phyloP scores from a whole-genome alignment of 2,113 vertebrate species.

The Mormoops blainvillei region DNA sequence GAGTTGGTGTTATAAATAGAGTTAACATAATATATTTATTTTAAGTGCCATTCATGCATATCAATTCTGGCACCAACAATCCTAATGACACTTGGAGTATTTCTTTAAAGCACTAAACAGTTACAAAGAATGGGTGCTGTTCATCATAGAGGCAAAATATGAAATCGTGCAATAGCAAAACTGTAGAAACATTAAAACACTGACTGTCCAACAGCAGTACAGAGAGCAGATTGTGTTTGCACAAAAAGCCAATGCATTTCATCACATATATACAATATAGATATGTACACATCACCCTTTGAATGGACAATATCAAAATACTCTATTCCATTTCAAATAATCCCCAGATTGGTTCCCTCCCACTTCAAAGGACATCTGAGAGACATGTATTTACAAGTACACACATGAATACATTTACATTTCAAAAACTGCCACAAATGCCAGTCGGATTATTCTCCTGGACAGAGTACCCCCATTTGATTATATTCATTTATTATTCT shows the following conservation, averaged over 20 bases:
- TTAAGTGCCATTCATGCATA: conserved; percentile 98
- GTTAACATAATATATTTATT: conserved; percentile 90
- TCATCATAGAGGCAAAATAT: conserved; percentile 91
- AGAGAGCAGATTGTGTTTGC: conserved; percentile 90
- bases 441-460: conserved; percentile 74
- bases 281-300: conserved; percentile 95
- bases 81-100: conserved; percentile 94
- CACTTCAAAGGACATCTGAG: conserved; percentile 85
- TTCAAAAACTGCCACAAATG: conserved; percentile 87
- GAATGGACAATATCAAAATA: conserved; percentile 96
- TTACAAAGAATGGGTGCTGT: conserved; percentile 92
- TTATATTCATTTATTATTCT: conserved; percentile 45
- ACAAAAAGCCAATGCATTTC: conserved; percentile 91
- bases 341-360: conserved; percentile 82
- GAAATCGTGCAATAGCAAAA: conserved; percentile 96
- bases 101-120: conserved; percentile 94
- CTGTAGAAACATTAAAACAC: conserved; percentile 95
- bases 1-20: conserved; percentile 78
- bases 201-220: conserved; percentile 94
- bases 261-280: conserved; percentile 97
- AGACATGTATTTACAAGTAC: conserved; percentile 91
- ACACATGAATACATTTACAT: conserved; percentile 89
- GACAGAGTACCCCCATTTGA: conserved; percentile 61
- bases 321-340: conserved; percentile 87
- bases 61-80: conserved; percentile 90